Conservation (phyloP, 2,113 vertebrate genomes). For the Chitala chitala region DNA sequence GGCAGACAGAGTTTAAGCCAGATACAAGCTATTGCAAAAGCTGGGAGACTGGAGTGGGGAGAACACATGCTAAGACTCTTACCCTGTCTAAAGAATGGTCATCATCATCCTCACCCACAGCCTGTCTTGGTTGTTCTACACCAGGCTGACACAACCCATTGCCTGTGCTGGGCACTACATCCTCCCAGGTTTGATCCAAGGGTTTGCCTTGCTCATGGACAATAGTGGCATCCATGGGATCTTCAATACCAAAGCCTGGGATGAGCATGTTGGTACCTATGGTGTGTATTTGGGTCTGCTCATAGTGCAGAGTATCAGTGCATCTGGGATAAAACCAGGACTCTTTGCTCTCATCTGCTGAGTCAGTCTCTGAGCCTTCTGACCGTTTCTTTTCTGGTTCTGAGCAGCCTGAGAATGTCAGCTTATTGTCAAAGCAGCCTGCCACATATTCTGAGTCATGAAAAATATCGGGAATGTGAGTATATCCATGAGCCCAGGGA, state of each 20-base stretch:
- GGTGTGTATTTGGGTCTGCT: neutral
- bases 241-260: constrained; percentile 39
- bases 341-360: neutral
- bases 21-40: constrained; percentile 28
- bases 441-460: constrained; percentile 48
- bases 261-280: neutral
- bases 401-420: constrained; percentile 47
- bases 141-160: constrained; percentile 61
- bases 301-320: neutral
- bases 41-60: constrained; percentile 30
- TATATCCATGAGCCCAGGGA: neutral
- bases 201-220: constrained; percentile 54
- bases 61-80: constrained; percentile 50
- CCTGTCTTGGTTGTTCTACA: constrained; percentile 59
- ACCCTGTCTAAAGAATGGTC: constrained; percentile 75
- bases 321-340: neutral
- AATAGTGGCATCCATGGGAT: constrained; percentile 59
- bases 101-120: constrained; percentile 46
- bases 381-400: constrained; percentile 47
- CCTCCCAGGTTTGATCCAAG: constrained; percentile 28
- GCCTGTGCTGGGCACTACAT: constrained; percentile 36
- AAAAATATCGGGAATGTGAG: constrained; percentile 20
- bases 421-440: constrained; percentile 52
- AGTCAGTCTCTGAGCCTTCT: neutral
- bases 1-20: too few relatives aligned